These are phyloP conservation scores for Periplaneta americana DNA, from an alignment of 1,140 invertebrate species.

Conservation along the genomic window DNA sequence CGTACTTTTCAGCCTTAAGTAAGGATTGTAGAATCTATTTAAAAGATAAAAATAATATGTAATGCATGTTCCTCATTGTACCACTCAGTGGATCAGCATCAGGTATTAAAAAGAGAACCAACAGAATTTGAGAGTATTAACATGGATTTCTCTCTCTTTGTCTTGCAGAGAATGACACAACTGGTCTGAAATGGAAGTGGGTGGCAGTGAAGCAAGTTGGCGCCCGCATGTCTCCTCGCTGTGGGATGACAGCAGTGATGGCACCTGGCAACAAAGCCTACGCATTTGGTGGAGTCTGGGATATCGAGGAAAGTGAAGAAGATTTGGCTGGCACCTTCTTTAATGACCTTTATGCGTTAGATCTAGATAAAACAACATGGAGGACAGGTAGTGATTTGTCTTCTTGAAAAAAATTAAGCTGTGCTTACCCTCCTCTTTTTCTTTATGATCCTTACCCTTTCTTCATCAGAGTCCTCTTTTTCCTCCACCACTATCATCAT, in stretches of 20 bases:
- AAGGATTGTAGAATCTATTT: too few relatives aligned
- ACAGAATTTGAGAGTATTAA: too few relatives aligned
- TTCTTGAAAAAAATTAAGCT: too few relatives aligned
- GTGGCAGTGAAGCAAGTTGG: slow-evolving; percentile 60
- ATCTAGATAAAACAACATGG: slow-evolving; percentile 72
- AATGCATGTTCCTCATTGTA: too few relatives aligned
- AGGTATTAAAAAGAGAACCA: too few relatives aligned
- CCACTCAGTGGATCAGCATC: too few relatives aligned
- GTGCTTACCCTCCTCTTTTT: too few relatives aligned
- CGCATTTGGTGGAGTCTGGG: slow-evolving; percentile 74
- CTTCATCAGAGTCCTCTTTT: too few relatives aligned
- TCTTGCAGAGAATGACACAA: slow-evolving; percentile 51
- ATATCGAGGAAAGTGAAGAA: slow-evolving; percentile 71
- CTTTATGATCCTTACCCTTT: too few relatives aligned
- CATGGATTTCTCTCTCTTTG: slow-evolving; percentile 12
- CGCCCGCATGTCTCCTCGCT: slow-evolving; percentile 55
- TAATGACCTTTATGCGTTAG: slow-evolving; percentile 74
- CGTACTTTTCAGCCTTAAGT: too few relatives aligned
- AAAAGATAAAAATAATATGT: too few relatives aligned
- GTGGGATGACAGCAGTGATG: slow-evolving; percentile 52
- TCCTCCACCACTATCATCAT: too few relatives aligned
- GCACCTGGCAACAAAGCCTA: slow-evolving; percentile 55
- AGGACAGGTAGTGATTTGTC: slow-evolving; percentile 45
- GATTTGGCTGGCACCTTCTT: slow-evolving; percentile 72
- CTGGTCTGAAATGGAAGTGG: slow-evolving; percentile 73